Conservation (phyloP, 2,113 vertebrate genomes). For the Podarcis raffonei region DNA sequence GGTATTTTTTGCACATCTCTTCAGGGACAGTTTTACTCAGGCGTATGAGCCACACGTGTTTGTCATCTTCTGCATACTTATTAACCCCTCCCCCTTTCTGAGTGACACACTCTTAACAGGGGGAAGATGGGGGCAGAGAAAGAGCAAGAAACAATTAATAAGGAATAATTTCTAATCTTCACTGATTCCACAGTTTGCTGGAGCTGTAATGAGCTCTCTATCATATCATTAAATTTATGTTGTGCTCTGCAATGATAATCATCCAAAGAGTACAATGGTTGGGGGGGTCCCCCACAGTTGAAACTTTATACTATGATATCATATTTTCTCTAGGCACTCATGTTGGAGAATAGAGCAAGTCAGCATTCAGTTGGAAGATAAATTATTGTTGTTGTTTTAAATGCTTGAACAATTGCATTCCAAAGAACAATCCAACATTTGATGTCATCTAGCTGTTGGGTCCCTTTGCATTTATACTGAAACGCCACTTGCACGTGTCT, state of each 20-base stretch:
- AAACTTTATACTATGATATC: conserved; percentile 20
- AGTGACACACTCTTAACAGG: conserved; percentile 57
- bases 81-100: conserved; percentile 7
- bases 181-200: conserved; percentile 58
- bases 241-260: background rate
- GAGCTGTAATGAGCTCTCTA: conserved; percentile 47
- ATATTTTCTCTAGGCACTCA: background rate
- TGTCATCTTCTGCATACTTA: background rate
- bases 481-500: conserved; percentile 17
- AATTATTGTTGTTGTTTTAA: background rate
- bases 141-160: conserved; percentile 61
- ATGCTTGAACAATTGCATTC: conserved; percentile 37
- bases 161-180: conserved; percentile 66
- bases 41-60: background rate
- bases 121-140: conserved; percentile 39
- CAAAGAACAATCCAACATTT: background rate
- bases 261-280: conserved; percentile 20
- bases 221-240: conserved; percentile 47
- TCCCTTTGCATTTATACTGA: conserved; percentile 24
- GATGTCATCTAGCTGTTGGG: conserved; percentile 13
- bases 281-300: background rate
- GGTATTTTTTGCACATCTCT: background rate
- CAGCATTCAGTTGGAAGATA: conserved; percentile 2
- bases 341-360: conserved; percentile 29
- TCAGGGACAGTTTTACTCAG: background rate